Percentiles rank a stretch among this genome's conserved stretches.
These are phyloP conservation scores for Haemorhous mexicanus DNA, from an alignment of 2,113 vertebrate genomes.

Conservation along the genomic window DNA sequence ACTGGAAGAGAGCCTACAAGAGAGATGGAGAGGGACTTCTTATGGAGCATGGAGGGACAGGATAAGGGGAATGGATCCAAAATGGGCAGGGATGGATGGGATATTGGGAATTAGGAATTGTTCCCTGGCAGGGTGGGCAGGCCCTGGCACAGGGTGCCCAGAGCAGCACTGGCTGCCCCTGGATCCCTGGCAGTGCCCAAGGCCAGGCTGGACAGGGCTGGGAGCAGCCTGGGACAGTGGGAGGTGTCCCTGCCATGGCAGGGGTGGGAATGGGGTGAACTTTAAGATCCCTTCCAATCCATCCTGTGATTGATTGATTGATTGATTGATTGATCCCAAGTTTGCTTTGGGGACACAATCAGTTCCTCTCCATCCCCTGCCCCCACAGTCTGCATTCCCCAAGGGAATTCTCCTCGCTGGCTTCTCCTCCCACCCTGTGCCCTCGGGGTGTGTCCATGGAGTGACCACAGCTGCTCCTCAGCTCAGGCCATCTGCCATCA, in stretches of 20 bases:
- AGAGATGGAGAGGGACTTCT: not conserved
- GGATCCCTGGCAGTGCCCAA: not conserved
- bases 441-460: fast-evolving
- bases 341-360: not conserved
- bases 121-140: not conserved
- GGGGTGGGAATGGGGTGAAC: fast-evolving
- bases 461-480: fast-evolving
- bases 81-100: fast-evolving
- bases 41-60: not conserved
- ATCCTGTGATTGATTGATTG: not conserved
- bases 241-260: not conserved
- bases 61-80: not conserved
- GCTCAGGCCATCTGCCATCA: not conserved
- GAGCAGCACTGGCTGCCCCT: not conserved
- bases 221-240: not conserved
- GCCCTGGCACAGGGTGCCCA: fast-evolving
- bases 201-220: not conserved
- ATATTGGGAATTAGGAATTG: not conserved
- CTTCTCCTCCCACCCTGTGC: not conserved
- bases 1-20: not conserved
- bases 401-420: not conserved
- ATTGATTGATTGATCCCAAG: not conserved
- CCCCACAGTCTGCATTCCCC: fast-evolving
- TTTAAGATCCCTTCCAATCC: not conserved
- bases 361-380: not conserved